phyloP scores from a whole-genome alignment of 1,140 invertebrate species.

The Adoxophyes honmai region DNA sequence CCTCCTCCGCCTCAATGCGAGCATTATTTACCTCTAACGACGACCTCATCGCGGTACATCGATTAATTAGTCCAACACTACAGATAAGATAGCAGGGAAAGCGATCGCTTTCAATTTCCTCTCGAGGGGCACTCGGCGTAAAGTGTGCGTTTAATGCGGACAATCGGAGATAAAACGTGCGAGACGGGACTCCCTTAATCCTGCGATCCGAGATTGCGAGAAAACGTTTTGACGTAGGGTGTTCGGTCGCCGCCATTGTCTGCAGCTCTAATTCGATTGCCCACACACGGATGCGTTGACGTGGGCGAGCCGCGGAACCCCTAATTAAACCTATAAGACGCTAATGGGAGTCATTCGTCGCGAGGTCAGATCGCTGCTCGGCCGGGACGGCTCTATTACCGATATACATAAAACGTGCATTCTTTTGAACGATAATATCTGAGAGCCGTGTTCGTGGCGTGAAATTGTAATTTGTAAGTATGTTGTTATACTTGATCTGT shows the following conservation, averaged over 20 bases:
- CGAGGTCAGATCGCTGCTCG: conserved; percentile 35
- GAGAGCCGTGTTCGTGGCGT: background rate
- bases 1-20: conserved; percentile 50
- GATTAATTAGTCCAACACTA: conserved; percentile 75
- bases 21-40: conserved; percentile 70
- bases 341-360: conserved; percentile 51
- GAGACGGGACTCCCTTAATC: conserved; percentile 73
- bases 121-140: conserved; percentile 71
- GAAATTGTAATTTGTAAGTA: conserved; percentile 13
- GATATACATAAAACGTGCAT: conserved; percentile 33
- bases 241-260: conserved; percentile 57
- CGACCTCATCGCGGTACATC: conserved; percentile 58
- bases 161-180: conserved; percentile 76
- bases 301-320: conserved; percentile 45
- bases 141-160: conserved; percentile 74
- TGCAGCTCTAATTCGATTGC: conserved; percentile 67
- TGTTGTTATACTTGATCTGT: conserved; percentile 16
- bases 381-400: conserved; percentile 26
- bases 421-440: conserved; percentile 22
- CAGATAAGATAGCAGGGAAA: conserved; percentile 72
- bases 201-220: conserved; percentile 75
- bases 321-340: conserved; percentile 65
- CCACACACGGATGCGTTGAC: conserved; percentile 45
- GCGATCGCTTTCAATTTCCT: conserved; percentile 76
- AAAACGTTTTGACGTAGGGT: conserved; percentile 75